phyloP scores from a whole-genome alignment of 2,888 invertebrate species.

The Heliconius sara region DNA sequence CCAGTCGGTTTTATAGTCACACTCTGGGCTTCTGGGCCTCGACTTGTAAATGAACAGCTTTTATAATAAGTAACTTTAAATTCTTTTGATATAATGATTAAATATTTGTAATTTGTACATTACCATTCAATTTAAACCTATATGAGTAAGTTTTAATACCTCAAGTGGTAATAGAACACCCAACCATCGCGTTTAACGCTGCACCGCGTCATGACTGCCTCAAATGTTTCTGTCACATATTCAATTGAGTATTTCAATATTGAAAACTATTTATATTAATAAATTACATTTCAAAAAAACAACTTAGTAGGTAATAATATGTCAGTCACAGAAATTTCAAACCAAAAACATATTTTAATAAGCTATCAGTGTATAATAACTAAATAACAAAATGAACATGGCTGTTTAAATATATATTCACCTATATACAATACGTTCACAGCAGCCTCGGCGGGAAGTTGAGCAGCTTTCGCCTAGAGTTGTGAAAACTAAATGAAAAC shows the following conservation, averaged over 20 bases:
- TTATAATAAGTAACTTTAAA: neutral
- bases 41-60: neutral
- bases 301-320: neutral
- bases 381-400: slow-evolving; percentile 6
- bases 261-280: no score
- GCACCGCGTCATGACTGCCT: no score
- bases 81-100: neutral
- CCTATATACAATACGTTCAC: neutral
- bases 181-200: no score
- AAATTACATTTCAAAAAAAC: no score
- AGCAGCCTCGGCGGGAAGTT: slow-evolving; percentile 28
- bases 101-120: no score
- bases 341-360: neutral
- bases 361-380: neutral
- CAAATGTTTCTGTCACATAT: no score
- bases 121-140: no score
- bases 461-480: slow-evolving; percentile 26
- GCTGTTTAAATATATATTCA: slow-evolving; percentile 11
- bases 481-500: slow-evolving; percentile 40
- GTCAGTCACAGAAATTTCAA: neutral
- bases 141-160: no score
- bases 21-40: no score
- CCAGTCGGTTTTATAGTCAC: no score
- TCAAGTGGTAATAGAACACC: no score
- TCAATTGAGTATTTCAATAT: no score